Evolutionary conservation across 30 jellyfish, hydroid and myxozoan genomes (phyloP).

Genomic region (Turritopsis rubra): DNA sequence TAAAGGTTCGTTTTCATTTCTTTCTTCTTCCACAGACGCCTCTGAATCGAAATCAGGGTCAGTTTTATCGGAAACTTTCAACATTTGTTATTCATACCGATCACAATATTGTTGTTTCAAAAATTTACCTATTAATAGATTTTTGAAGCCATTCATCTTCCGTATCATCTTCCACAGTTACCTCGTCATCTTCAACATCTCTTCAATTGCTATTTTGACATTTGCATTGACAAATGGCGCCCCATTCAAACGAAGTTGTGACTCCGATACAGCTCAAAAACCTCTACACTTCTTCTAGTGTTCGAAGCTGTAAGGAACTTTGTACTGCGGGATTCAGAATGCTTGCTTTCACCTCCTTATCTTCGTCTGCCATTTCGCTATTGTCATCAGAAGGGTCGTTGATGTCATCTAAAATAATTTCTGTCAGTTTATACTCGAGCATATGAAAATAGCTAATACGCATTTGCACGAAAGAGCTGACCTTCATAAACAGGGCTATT

Average conservation of each 20-base stretch:
- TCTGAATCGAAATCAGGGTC: background rate
- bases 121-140: background rate
- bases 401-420: background rate
- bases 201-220: background rate
- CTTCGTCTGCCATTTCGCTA: background rate
- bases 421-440: background rate
- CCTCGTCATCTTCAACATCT: background rate
- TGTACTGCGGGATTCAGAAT: background rate
- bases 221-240: background rate
- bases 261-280: background rate
- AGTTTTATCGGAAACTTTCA: background rate
- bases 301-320: background rate
- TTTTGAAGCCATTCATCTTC: background rate
- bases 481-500: background rate
- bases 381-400: background rate
- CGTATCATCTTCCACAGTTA: background rate
- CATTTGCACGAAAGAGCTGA: background rate
- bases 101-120: background rate
- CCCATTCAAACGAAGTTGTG: background rate
- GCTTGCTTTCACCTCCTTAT: background rate
- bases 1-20: background rate
- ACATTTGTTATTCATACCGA: background rate
- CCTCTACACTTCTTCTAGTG: background rate
- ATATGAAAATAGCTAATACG: background rate
- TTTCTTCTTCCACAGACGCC: background rate